phyloP scores from a whole-genome alignment of 2,113 vertebrate genomes.

The Ia io region DNA sequence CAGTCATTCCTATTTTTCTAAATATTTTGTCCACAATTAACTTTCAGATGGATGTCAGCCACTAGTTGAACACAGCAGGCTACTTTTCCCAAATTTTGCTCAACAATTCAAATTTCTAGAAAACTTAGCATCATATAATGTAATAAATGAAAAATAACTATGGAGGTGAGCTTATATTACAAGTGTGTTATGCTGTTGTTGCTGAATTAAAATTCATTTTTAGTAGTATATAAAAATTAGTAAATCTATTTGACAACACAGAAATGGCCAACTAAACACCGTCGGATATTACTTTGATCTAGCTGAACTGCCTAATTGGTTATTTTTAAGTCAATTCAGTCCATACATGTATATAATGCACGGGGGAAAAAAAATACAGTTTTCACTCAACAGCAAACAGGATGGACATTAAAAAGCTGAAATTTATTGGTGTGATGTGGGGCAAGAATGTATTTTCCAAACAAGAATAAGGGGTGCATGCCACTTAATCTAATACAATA shows the following conservation, averaged over 20 bases:
- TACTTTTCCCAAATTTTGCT: background rate
- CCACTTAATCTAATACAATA: conserved; percentile 54
- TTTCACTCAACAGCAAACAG: conserved; percentile 62
- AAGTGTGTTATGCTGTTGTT: conserved; percentile 13
- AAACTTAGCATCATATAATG: background rate
- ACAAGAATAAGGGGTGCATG: conserved; percentile 72
- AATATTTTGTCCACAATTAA: background rate
- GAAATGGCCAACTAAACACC: background rate
- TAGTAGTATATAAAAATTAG: conserved; percentile 57
- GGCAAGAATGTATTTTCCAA: conserved; percentile 60
- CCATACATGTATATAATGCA: conserved; percentile 36
- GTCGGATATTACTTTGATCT: conserved; percentile 1
- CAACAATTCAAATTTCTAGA: conserved; percentile 21
- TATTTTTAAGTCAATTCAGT: conserved; percentile 52
- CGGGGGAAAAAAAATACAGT: background rate
- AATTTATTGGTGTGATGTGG: conserved; percentile 67
- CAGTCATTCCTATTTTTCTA: background rate
- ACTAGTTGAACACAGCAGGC: background rate
- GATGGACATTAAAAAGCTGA: conserved; percentile 56
- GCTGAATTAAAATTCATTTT: conserved; percentile 42
- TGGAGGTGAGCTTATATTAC: conserved; percentile 1
- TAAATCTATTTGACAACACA: conserved; percentile 46
- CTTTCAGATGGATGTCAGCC: background rate
- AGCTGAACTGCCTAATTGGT: conserved; percentile 3
- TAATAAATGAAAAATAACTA: conserved; percentile 25